Percentiles rank a stretch among this genome's conserved stretches.
Evolutionary conservation across 2,797 vertebrate genomes (phyloP).

Genomic region (Squalus acanthias): DNA sequence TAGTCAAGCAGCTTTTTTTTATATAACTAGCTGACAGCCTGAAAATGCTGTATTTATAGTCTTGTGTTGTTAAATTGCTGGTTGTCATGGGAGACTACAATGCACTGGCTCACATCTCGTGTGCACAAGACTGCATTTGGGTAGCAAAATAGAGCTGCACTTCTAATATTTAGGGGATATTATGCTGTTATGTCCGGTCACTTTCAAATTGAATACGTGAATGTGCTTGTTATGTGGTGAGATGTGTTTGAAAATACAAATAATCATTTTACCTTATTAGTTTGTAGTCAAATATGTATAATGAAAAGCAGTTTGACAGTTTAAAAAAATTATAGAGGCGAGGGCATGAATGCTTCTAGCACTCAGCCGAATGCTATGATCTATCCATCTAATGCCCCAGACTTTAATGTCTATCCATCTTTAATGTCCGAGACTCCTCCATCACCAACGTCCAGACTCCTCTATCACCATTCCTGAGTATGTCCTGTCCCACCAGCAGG

Average conservation of each 20-base stretch:
- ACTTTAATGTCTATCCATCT: too few relatives aligned
- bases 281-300: neutral
- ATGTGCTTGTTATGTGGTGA: neutral
- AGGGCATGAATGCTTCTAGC: neutral
- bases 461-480: too few relatives aligned
- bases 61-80: neutral
- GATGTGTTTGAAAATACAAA: neutral
- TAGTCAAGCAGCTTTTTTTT: neutral
- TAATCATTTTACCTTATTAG: neutral
- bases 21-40: neutral
- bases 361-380: neutral
- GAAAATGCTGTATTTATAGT: neutral
- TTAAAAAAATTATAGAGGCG: neutral
- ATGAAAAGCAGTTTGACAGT: neutral
- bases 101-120: neutral
- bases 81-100: neutral
- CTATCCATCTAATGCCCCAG: neutral
- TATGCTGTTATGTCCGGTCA: neutral
- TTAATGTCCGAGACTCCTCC: too few relatives aligned
- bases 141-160: neutral
- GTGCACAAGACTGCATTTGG: neutral
- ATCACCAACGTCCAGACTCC: too few relatives aligned
- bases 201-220: neutral
- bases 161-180: neutral
- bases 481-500: too few relatives aligned